These are phyloP conservation scores for Conomelus anceps DNA, from an alignment of 2,888 invertebrate genomes.

Conservation along the genomic window DNA sequence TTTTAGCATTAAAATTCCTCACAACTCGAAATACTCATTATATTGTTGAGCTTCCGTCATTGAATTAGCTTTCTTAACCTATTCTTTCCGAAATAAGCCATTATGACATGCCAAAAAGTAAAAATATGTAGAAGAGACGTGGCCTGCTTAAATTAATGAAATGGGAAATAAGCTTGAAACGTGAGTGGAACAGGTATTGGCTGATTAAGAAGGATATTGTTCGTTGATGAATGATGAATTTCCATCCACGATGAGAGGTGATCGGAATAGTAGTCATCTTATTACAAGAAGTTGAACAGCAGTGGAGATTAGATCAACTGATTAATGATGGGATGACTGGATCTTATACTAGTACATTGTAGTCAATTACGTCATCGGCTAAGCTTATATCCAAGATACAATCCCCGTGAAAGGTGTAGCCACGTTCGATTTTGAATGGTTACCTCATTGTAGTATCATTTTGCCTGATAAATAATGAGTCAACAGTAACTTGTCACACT, in stretches of 20 bases:
- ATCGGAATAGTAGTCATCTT: not conserved
- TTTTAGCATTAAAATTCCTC: not conserved
- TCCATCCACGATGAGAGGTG: not conserved
- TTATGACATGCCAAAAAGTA: not conserved
- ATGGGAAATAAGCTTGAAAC: not conserved
- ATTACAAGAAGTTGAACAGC: not conserved
- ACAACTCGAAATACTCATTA: not conserved
- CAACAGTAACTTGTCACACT: not conserved
- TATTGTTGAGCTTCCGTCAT: not conserved
- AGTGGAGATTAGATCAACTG: not conserved
- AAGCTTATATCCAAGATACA: not conserved
- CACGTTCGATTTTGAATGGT: not conserved
- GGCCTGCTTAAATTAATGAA: not conserved
- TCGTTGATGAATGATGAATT: not conserved
- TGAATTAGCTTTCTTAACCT: not conserved
- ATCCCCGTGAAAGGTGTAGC: not conserved
- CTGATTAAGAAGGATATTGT: not conserved
- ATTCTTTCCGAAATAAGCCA: not conserved
- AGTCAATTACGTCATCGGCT: not conserved
- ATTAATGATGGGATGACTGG: not conserved
- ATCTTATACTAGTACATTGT: too few species aligned
- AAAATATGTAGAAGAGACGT: not conserved
- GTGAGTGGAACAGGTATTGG: not conserved
- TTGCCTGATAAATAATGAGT: not conserved
- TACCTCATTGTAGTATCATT: not conserved